phyloP scores from a whole-genome alignment of 2,888 invertebrate species.

The Cremastinae sp. region DNA sequence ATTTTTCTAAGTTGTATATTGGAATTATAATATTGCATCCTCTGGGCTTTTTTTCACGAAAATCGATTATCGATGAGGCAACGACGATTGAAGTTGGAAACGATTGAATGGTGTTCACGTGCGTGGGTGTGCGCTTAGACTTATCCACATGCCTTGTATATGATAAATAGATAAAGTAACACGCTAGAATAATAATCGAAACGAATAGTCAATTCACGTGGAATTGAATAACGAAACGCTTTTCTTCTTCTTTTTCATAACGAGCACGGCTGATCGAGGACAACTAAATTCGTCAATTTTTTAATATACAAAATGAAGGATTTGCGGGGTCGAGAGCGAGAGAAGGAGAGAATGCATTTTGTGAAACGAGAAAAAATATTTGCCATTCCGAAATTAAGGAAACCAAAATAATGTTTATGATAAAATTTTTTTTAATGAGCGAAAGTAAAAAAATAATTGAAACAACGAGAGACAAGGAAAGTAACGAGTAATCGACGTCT shows the following conservation, averaged over 20 bases:
- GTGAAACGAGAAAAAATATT: slow-evolving; percentile 8
- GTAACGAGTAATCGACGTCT: slow-evolving; percentile 28
- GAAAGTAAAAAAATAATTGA: slow-evolving; percentile 22
- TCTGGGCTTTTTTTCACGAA: neutral
- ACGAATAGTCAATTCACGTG: slow-evolving; percentile 50
- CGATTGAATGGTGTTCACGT: neutral
- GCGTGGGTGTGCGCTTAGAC: slow-evolving; percentile 1
- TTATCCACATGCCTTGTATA: slow-evolving; percentile 54
- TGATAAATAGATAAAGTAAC: slow-evolving; percentile 32
- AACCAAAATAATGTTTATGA: slow-evolving; percentile 42
- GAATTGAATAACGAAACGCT: slow-evolving; percentile 46
- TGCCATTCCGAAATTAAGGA: slow-evolving; percentile 30
- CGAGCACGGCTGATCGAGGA: neutral
- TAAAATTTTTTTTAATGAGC: slow-evolving; percentile 29
- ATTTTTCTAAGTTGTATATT: no score
- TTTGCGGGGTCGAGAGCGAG: neutral
- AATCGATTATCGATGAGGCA: neutral
- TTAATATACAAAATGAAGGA: slow-evolving; percentile 13
- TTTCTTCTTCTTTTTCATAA: slow-evolving; percentile 29
- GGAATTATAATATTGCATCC: neutral
- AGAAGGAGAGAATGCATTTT: slow-evolving; percentile 15
- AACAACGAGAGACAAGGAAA: slow-evolving; percentile 21
- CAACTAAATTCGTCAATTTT: slow-evolving; percentile 28
- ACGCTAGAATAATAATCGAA: slow-evolving; percentile 15
- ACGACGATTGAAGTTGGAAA: neutral